phyloP scores from a whole-genome alignment of 2,797 vertebrate genomes.

The Pseudotriccus pelzelni region DNA sequence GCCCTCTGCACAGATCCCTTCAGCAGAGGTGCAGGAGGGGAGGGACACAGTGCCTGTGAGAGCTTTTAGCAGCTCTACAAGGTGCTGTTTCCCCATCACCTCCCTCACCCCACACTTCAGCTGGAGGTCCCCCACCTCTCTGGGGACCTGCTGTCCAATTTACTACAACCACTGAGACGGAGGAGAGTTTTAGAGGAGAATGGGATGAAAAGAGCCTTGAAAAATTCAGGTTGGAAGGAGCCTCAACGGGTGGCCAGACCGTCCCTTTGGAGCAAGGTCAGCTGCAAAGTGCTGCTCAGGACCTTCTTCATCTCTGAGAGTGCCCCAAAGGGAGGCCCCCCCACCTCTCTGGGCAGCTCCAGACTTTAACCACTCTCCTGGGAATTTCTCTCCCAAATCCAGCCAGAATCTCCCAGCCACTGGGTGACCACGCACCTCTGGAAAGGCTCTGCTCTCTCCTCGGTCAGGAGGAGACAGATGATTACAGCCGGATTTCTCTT shows the following conservation, averaged over 20 bases:
- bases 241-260: neutral
- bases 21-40: rapidly evolving
- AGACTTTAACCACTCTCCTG: rapidly evolving
- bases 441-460: neutral
- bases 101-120: neutral
- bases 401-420: neutral
- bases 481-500: neutral
- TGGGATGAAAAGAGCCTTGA: rapidly evolving
- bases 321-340: neutral
- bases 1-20: neutral
- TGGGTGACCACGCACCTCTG: neutral
- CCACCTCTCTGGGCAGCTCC: neutral
- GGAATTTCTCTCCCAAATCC: neutral
- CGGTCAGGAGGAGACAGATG: neutral
- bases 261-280: neutral
- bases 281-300: neutral
- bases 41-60: rapidly evolving
- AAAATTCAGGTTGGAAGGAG: neutral
- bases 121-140: neutral
- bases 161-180: rapidly evolving
- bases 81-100: rapidly evolving
- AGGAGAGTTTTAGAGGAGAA: neutral
- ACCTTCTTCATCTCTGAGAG: neutral
- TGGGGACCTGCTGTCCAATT: neutral
- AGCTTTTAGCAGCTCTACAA: neutral